Evolutionary conservation across 2,888 invertebrate species (phyloP), one percentile per base, ranked within the genome.

Genomic region (Hypena proboscidalis): DNA sequence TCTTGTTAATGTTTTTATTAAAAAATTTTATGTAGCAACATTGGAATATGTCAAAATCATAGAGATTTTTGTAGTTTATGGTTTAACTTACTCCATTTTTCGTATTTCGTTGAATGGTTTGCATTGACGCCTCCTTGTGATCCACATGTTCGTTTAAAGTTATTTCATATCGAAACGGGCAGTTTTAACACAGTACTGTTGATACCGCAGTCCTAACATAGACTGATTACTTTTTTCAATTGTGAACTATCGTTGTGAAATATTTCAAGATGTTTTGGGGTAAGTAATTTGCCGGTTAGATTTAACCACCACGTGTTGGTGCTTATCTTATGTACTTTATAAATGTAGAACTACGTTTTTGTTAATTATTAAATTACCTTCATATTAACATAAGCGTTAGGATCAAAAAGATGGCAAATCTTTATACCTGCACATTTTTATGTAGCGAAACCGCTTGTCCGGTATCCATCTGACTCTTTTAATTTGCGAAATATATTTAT

Each of bases 251-350:
- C 3, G 13, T 20, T 39, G 41, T 31, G 17, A 46, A 52, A 39
- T 45, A 48, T 58, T 33, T 44, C 78, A 86, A 80, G 57, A 90
- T 90, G 90, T 90, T 90, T 86, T 90, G 90, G 90, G 90, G 90
- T 90, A 79, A 90, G 90, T 82, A 38, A 32, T 46, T 25, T 20
- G 54, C 57, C 58, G 57, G 69, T 47, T 45, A 50, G 35, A 59
- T 44, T 59, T 47, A n/a, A 2, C 43, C 66, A 89, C 89, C 90
- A 90, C 90, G 90, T 90, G 89, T 81, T 82, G 54, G 47, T 38
- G 49, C 41, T n/a, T 13, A 9, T 15, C 25, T 17, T 9, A 10
- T 14, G 5, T 9, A 11, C 10, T 25, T 25, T 6, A 11, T 25
- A 6, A n/a, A 11, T 10, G 25, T 9, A 11, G 11, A 11, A 1